Conservation (phyloP, 2,888 invertebrate species). For the Sericinus montela region DNA sequence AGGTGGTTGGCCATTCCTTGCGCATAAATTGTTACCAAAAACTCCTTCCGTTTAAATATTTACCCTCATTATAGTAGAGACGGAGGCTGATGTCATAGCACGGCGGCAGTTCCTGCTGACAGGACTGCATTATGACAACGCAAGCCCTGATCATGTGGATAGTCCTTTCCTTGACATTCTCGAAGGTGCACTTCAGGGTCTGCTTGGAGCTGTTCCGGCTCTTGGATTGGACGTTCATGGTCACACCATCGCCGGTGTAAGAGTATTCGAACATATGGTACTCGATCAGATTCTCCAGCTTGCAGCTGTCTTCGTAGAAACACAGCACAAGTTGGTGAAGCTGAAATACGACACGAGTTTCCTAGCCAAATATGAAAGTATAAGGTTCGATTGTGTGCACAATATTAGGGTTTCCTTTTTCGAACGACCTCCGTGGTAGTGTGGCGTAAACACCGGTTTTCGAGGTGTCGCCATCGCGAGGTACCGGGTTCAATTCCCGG, state of each 20-base stretch:
- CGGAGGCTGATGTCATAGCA: constrained; percentile 48
- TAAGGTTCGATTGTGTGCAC: too few relatives aligned
- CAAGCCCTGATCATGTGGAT: constrained; percentile 41
- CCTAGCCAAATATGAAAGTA: too few relatives aligned
- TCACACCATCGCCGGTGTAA: constrained; percentile 43
- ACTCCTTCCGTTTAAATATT: not conserved
- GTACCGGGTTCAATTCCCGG: too few relatives aligned
- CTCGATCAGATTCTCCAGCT: constrained; percentile 51
- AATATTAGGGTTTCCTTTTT: too few relatives aligned
- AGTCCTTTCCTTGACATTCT: constrained; percentile 43
- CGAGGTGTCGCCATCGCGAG: too few relatives aligned
- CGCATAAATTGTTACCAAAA: too few relatives aligned
- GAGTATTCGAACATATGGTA: constrained; percentile 57
- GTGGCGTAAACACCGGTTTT: too few relatives aligned
- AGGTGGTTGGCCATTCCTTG: too few relatives aligned
- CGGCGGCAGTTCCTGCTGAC: constrained; percentile 32
- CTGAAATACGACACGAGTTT: constrained; percentile 34
- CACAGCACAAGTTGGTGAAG: constrained; percentile 57
- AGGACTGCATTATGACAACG: constrained; percentile 40
- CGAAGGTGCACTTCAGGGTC: constrained; percentile 37
- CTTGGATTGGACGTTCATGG: constrained; percentile 43
- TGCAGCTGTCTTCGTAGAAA: constrained; percentile 55
- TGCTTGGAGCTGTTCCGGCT: constrained; percentile 26
- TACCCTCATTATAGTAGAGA: constrained; percentile 63
- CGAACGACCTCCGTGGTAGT: too few relatives aligned